Base-by-base conservation (phyloP, 2,113 vertebrate genomes). In the Collichthys lucidus region DNA sequence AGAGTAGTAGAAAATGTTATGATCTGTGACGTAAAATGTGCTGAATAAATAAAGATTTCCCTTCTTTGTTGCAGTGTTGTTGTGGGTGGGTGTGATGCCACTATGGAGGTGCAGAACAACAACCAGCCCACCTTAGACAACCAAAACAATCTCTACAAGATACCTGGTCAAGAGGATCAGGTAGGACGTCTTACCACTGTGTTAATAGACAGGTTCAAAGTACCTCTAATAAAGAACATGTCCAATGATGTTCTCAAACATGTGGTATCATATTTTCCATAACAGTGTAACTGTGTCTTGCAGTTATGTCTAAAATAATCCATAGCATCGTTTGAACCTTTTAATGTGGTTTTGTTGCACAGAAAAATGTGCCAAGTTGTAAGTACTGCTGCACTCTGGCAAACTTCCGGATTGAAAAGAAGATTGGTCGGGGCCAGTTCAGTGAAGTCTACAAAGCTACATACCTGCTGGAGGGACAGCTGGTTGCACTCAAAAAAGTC, bases 371-470 rank as follows among this genome's bases (percentile, higher is more conserved):
- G 61, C 76, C 81, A 0, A 79, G 79, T 60, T 84, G n/a, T 49
- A 85, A 79, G 15, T 93, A 85, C 81, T 90, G 78, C 83, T 92
- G 91, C 62, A 88, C 95, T 88, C 77, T 95, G 96, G 86, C 96
- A 77, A 98, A 98, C 93, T 97, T 98, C 84, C 96, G 93, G 60
- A 97, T 98, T 88, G 97, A 97, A 91, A 98, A 98, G 82, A 98
- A 98, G 93, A 98, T 98, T 47, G 97, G 97, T 11, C 95, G 96
- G 29, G 97, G 97, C 79, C 97, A 98, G 86, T 98, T 98, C 90
- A 98, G 97, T 66, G 97, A 98, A 93, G 97, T 98, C 56, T 98
- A 98, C 83, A 96, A 96, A 95, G 97, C 97, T 64, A 94, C 95
- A 0, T 97, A 96, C 86, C 94, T 98, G 61, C 90, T 98, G 92